These are phyloP conservation scores for Cyclura pinguis DNA, from an alignment of 2,797 vertebrate genomes.

Conservation along the genomic window DNA sequence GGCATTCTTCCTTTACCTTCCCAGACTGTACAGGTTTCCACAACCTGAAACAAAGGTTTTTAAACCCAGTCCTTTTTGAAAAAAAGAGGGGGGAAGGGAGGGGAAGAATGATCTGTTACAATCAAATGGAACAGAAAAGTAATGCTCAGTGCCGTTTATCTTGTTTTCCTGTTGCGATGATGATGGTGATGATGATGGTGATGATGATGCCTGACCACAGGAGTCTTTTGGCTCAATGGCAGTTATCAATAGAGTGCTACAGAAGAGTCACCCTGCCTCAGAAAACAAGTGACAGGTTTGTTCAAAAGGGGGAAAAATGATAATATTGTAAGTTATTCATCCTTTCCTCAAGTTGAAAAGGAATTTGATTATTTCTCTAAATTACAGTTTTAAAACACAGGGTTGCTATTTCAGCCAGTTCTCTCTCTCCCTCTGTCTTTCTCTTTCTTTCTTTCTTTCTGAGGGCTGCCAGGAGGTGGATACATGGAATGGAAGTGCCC, in stretches of 20 bases:
- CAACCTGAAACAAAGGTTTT: neutral
- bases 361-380: constrained; percentile 60
- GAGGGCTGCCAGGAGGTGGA: neutral
- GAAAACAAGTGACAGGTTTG: constrained; percentile 43
- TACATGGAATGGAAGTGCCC: neutral
- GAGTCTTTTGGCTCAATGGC: constrained; percentile 61
- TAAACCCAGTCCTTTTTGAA: neutral
- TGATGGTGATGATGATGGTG: too few species aligned
- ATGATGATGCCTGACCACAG: constrained; percentile 35
- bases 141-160: constrained; percentile 74
- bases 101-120: constrained; percentile 70
- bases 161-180: constrained; percentile 63
- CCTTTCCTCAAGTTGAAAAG: constrained; percentile 57
- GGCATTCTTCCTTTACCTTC: constrained; percentile 13
- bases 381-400: constrained; percentile 62
- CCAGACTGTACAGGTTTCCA: neutral
- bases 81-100: neutral
- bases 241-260: constrained; percentile 62
- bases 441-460: constrained; percentile 41
- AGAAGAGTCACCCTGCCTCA: constrained; percentile 64
- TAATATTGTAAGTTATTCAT: constrained; percentile 61
- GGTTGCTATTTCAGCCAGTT: constrained; percentile 47
- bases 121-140: constrained; percentile 72
- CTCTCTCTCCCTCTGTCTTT: neutral
- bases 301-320: constrained; percentile 69